Base-by-base conservation (phyloP, 1,140 invertebrate genomes). In the Drosophila subpulchrella region DNA sequence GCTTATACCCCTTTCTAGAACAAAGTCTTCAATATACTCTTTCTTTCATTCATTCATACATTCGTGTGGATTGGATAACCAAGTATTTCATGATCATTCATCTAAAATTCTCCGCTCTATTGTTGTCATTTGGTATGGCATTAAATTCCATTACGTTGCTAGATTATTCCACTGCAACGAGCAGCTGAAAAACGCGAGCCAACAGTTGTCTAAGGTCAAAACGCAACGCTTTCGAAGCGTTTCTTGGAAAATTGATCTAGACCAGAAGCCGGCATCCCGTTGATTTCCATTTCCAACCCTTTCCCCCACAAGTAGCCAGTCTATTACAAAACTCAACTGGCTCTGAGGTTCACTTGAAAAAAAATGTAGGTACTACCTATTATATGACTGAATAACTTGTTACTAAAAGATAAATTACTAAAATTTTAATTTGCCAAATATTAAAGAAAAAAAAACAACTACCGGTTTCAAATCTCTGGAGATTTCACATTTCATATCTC, bases 221-320 rank as follows among this genome's bases (percentile, higher is more conserved):
- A 75, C 59, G 46, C 51, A 20, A 68, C 6, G 27, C 46, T 36
- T 13, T 11, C 38, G 48, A 17, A 58, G 42, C 41, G 59, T 59
- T 75, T 75, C 73, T 59, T 66, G 32, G 73, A 75, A 67, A 75
- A 75, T 67, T 67, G 54, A 59, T 67, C 54, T 66, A 48, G 73
- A 59, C 36, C 72, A 75, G 54, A 63, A 46, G 50, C 71, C 61
- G 54, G 59, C 46, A 53, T 65, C n/a, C 48, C 62, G 34, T 55
- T 30, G 48, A 38, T 67, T 38, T 27, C 24, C 20, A 42, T 15
- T 27, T 5, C 27, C 27, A 27, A 32, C 15, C 30, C 32, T 36
- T 51, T 56, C 13, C 34, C 46, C 42, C 42, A 10, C 42, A 20
- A 44, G 8, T 11, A n/a, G 41, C 41, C 57, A 24, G 39, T 27